Evolutionary conservation across 2,888 invertebrate species (phyloP), one percentile per base, ranked within the genome.

Genomic region (Chirona hameri): DNA sequence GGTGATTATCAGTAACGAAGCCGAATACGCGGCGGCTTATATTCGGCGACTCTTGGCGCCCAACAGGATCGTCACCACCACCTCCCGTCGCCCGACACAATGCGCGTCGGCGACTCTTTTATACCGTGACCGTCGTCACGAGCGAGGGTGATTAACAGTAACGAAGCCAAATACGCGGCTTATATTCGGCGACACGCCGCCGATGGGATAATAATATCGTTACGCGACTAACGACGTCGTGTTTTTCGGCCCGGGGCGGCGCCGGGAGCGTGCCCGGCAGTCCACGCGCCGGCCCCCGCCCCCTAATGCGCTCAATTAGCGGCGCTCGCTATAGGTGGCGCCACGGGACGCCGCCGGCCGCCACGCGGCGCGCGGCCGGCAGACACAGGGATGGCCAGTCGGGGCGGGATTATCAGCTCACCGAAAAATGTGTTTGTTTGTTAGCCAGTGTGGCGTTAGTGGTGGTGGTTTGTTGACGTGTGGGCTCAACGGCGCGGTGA

Each of bases 81-180:
- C 7, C 39, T 2, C 39, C 52, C 39, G 39, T 39, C 39, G 39
- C 39, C 52, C 52, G 52, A 52, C 39, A 52, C 52, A 18, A 52
- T 52, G 15, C 52, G 52, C 52, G 52, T 18, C 29, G 27, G 10
- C 31, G 31, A 60, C 31, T 29, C 31, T 29, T 72, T 72, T 29
- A 27, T 72, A 18, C 31, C 29, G 31, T 31, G 72, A 72, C 15
- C 31, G 31, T 27, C 31, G 18, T 5, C 31, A 27, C 31, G 72
- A 29, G 14, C 72, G 72, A 4, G 0, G 72, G 27, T 31, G 29
- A 31, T 31, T 29, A 31, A 31, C 72, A 31, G 72, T 72, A 72
- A 72, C 72, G 72, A 72, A 72, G 72, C 72, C 72, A 72, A 72
- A 72, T 72, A 72, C 72, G 31, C 72, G 72, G 31, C 72, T 31